Evolutionary conservation across 1,140 invertebrate genomes (phyloP), one percentile per base, ranked within the genome.

Genomic region (Microplitis demolitor): DNA sequence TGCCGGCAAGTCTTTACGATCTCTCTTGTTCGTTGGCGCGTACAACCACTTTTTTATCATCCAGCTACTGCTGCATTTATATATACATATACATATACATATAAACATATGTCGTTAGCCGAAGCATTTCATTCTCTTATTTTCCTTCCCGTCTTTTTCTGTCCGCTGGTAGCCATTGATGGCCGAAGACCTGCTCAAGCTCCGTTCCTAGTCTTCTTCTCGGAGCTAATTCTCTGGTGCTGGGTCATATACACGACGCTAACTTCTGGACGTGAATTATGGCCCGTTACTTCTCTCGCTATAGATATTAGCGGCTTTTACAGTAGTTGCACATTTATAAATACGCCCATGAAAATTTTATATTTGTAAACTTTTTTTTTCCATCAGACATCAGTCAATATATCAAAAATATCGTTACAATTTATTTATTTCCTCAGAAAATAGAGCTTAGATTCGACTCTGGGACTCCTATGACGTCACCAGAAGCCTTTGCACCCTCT

Each of bases 1-100:
- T 85, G 82, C 79, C 73, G 69, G 74, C 71, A 67, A 75, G 50
- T 45, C 77, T 87, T 87, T 86, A 86, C 81, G 85, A 87, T 82
- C 79, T 67, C 69, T 72, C 54, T 69, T 51, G 66, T 51, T 66
- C 68, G 54, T 56, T 71, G 72, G 73, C 63, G 73, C 76, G 75
- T 71, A 76, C 39, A 45, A 45, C 39, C 39, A 11, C 39, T 45
- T 45, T 45, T 45, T 45, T 45, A 45, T 45, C 39, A 45, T 45
- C 39, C 39, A 45, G 39, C 39, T 45, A 45, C 39, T 45, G 39
- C 39, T 45, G 39, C 39, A 45, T 75, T 50, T 68, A 66, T 68
- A 66, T 68, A 71, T 66, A 77, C 53, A 37, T 77, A 77, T 77
- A 72, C 73, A 73, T 75, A 54, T 68, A 66, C 71, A 62, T 72